phyloP scores from a whole-genome alignment of 2,888 invertebrate genomes.

The Xestia sexstrigata region DNA sequence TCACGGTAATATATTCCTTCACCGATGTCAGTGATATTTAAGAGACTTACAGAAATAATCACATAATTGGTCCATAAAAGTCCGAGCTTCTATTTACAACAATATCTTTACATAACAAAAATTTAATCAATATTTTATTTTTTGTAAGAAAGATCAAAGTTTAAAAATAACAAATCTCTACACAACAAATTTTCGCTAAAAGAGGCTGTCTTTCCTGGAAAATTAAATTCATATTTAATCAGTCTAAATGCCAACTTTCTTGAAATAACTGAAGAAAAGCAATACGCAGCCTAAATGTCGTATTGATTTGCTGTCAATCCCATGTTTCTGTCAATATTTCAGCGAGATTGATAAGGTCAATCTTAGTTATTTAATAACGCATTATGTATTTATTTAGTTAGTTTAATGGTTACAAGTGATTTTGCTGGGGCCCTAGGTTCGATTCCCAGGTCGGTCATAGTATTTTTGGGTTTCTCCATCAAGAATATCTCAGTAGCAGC shows the following conservation, averaged over 20 bases:
- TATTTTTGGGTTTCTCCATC: not conserved
- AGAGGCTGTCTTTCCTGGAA: fast-evolving
- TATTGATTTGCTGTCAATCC: constrained; percentile 18
- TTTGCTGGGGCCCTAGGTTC: not conserved
- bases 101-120: too few species aligned
- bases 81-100: not conserved
- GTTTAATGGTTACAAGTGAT: not conserved
- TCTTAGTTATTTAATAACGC: not conserved
- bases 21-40: too few species aligned
- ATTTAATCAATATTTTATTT: too few species aligned
- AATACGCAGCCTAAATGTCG: not conserved
- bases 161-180: too few species aligned
- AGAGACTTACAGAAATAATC: too few species aligned
- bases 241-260: not conserved
- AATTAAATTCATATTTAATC: not conserved
- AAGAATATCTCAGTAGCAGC: not conserved
- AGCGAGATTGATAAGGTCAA: not conserved
- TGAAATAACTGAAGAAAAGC: not conserved
- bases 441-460: not conserved
- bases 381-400: not conserved
- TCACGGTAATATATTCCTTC: too few species aligned
- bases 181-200: not conserved
- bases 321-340: constrained; percentile 9
- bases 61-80: too few species aligned
- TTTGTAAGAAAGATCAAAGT: not conserved